phyloP scores from a whole-genome alignment of 2,797 vertebrate species.

The Clarias platycephalus region DNA sequence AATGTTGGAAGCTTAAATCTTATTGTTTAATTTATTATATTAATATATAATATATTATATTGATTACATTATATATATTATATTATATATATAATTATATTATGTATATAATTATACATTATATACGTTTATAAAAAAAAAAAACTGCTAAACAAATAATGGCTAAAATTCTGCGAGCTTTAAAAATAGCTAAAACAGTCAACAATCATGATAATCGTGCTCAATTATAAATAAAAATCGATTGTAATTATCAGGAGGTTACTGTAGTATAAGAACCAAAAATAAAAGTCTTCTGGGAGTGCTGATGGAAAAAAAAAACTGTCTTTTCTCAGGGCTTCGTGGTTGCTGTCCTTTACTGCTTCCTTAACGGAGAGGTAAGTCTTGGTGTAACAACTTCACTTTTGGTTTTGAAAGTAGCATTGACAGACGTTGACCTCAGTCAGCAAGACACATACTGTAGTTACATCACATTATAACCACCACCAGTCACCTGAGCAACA shows the following conservation, averaged over 20 bases:
- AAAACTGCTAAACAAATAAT: no score
- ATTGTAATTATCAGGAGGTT: background rate
- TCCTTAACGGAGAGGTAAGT: conserved; percentile 97
- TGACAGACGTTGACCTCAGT: background rate
- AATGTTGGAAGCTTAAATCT: background rate
- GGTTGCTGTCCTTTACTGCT: conserved; percentile 97
- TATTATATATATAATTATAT: no score
- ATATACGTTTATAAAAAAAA: no score
- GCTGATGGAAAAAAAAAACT: background rate
- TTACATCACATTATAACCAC: background rate
- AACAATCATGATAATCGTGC: background rate
- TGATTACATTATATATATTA: background rate
- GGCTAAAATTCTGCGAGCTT: no score
- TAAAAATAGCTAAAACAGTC: background rate
- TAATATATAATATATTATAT: no score
- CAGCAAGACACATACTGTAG: background rate
- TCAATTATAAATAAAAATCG: background rate
- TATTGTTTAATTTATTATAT: background rate
- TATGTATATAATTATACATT: background rate
- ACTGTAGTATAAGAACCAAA: background rate
- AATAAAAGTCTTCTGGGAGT: background rate
- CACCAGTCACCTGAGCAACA: no score
- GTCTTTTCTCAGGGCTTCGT: conserved; percentile 86
- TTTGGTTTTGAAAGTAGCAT: background rate
- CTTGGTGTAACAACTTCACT: conserved; percentile 2